Evolutionary conservation across 2,888 invertebrate species (phyloP).

Genomic region (Catocala sponsa): DNA sequence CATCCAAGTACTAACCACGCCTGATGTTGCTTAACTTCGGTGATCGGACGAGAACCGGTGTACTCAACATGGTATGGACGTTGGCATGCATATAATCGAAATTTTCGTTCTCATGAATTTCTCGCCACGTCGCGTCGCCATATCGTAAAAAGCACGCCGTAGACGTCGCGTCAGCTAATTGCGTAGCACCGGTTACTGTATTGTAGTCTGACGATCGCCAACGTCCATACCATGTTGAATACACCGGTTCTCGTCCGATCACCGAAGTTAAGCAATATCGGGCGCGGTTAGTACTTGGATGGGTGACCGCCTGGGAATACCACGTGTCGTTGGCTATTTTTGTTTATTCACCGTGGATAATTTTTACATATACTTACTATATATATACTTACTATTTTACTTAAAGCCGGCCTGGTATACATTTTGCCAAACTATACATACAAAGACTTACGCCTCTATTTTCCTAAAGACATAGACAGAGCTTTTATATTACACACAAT

Average conservation of each 20-base stretch:
- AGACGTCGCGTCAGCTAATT: too few relatives aligned
- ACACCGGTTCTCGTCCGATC: slow-evolving; percentile 82
- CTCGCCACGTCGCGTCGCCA: too few relatives aligned
- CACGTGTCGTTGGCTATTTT: slow-evolving; percentile 55
- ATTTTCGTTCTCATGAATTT: slow-evolving; percentile 15
- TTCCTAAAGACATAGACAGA: neutral
- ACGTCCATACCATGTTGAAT: slow-evolving; percentile 75
- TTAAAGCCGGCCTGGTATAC: too few relatives aligned
- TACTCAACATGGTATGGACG: slow-evolving; percentile 76
- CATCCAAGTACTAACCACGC: slow-evolving; percentile 70
- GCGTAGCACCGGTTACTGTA: too few relatives aligned
- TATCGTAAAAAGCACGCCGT: too few relatives aligned
- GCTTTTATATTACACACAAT: too few relatives aligned
- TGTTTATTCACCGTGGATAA: neutral
- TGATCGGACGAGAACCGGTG: slow-evolving; percentile 86
- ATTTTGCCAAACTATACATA: too few relatives aligned
- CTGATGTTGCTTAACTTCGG: slow-evolving; percentile 85
- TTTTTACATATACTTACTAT: too few relatives aligned
- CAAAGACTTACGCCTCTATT: too few relatives aligned
- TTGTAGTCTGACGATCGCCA: slow-evolving; percentile 52
- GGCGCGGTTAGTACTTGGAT: slow-evolving; percentile 81
- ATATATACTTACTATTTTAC: too few relatives aligned
- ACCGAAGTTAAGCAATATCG: slow-evolving; percentile 82
- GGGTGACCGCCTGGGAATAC: slow-evolving; percentile 80
- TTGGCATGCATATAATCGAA: slow-evolving; percentile 70